phyloP scores from a whole-genome alignment of 2,113 vertebrate species.

The Chaetops frenatus region DNA sequence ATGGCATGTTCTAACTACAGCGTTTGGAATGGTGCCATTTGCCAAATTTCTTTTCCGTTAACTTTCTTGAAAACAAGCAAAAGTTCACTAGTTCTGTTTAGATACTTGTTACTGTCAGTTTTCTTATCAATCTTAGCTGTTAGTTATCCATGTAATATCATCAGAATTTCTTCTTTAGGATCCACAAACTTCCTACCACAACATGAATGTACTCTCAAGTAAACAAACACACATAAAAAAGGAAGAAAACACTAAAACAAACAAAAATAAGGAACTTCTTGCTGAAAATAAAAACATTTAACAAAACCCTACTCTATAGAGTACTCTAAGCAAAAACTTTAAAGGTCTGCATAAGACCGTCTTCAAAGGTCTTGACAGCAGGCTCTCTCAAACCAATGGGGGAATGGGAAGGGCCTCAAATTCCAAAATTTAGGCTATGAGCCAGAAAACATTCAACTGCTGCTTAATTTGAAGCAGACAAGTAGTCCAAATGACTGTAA shows the following conservation, averaged over 20 bases:
- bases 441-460: not conserved
- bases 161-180: not conserved
- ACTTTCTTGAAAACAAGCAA: not conserved
- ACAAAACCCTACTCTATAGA: not conserved
- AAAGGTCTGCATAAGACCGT: not conserved
- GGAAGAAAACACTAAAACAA: not conserved
- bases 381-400: rapidly evolving
- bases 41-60: not conserved
- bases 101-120: not conserved
- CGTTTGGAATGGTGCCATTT: not conserved
- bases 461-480: not conserved
- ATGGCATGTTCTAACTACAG: not conserved
- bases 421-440: not conserved
- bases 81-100: not conserved
- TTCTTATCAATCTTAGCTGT: not conserved
- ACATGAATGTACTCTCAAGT: not conserved
- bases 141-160: not conserved
- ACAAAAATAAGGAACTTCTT: not conserved
- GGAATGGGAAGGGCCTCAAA: not conserved
- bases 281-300: not conserved
- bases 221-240: not conserved
- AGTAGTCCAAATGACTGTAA: not conserved
- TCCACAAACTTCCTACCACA: not conserved
- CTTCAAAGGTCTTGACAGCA: not conserved
- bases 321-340: not conserved